Percentiles rank a stretch among this genome's conserved stretches.
phyloP scores from a whole-genome alignment of 2,797 vertebrate genomes.

The Carduelis carduelis region DNA sequence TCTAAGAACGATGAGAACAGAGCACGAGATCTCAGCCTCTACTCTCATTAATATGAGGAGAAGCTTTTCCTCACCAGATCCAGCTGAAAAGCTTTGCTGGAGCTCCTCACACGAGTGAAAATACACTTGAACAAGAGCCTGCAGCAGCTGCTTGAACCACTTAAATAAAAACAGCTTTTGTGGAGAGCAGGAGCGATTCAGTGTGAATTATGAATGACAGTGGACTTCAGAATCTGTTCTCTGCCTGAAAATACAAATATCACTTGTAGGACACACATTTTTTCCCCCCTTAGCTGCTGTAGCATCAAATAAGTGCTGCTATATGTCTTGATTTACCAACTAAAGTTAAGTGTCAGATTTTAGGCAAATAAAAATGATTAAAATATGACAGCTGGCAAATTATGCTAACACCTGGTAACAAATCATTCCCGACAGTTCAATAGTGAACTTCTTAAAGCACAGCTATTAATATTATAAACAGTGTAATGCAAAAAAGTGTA shows the following conservation, averaged over 20 bases:
- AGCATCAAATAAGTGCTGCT: slow-evolving; percentile 54
- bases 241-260: slow-evolving; percentile 18
- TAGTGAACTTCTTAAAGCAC: slow-evolving; percentile 67
- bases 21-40: not conserved
- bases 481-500: slow-evolving; percentile 42
- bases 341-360: slow-evolving; percentile 71
- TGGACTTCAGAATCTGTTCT: slow-evolving; percentile 12
- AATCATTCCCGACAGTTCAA: slow-evolving; percentile 76
- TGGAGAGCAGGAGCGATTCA: not conserved
- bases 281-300: not conserved
- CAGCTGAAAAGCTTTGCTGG: not conserved
- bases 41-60: not conserved
- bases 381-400: slow-evolving; percentile 77
- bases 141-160: not conserved
- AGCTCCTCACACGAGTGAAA: not conserved
- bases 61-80: not conserved
- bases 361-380: slow-evolving; percentile 78
- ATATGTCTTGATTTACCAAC: slow-evolving; percentile 72
- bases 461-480: slow-evolving; percentile 78
- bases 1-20: not conserved
- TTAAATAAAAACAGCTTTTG: not conserved
- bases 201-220: not conserved
- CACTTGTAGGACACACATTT: not conserved
- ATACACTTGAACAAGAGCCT: not conserved
- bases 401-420: slow-evolving; percentile 78